Conservation (phyloP, 2,797 vertebrate species). For the Acanthiza pusilla region DNA sequence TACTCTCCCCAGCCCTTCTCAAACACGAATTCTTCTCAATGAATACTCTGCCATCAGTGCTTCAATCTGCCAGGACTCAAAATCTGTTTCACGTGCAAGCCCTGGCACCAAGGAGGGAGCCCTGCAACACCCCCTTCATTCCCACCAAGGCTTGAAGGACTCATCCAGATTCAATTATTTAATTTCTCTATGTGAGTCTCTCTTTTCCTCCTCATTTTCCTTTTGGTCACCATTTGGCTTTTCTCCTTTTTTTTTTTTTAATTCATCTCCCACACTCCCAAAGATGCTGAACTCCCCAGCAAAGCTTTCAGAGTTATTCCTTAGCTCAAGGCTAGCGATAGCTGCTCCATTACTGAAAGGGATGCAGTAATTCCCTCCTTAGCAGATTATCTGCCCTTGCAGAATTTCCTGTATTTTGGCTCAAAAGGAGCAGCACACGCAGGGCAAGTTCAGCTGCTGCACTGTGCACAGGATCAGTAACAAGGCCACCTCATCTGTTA, state of each 20-base stretch:
- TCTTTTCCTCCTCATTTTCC: neutral
- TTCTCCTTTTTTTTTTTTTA: neutral
- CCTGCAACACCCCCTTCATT: neutral
- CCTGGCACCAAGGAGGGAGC: neutral
- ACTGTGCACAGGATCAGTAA: neutral
- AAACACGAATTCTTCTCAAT: neutral
- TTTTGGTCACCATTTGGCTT: constrained; percentile 23
- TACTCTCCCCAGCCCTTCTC: neutral
- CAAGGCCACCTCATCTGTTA: neutral
- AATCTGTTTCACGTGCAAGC: neutral
- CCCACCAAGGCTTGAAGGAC: neutral
- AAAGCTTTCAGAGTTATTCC: neutral
- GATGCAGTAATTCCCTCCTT: neutral
- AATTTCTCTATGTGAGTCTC: neutral
- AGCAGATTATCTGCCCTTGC: neutral
- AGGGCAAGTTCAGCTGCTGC: neutral
- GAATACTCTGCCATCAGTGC: neutral
- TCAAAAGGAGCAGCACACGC: neutral
- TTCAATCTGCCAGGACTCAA: neutral
- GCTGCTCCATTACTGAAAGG: neutral
- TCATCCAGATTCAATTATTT: neutral
- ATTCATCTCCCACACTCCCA: neutral
- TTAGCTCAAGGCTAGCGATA: neutral
- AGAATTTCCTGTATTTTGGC: neutral
- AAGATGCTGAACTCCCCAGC: neutral